Percentiles rank a stretch among this genome's conserved stretches.
These are phyloP conservation scores for Calliopum simillimum DNA, from an alignment of 2,888 invertebrate genomes.

Conservation along the genomic window DNA sequence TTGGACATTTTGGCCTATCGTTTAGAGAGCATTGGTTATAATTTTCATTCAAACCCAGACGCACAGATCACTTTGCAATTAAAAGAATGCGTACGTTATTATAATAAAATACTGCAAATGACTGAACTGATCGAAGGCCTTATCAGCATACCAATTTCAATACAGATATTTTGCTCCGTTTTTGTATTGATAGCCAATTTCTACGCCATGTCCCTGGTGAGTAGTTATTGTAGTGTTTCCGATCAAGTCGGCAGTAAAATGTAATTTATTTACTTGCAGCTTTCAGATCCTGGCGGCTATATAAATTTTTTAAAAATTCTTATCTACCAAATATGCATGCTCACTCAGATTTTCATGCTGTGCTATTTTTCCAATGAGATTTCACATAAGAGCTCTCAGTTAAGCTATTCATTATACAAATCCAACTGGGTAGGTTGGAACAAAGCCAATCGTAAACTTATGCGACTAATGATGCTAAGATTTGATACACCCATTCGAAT, in stretches of 20 bases:
- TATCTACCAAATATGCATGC: slow-evolving; percentile 55
- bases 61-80: slow-evolving; percentile 45
- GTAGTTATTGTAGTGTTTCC: slow-evolving; percentile 14
- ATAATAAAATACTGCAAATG: slow-evolving; percentile 48
- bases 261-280: slow-evolving; percentile 21
- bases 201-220: slow-evolving; percentile 57
- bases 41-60: slow-evolving; percentile 25
- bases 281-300: slow-evolving; percentile 45
- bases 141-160: slow-evolving; percentile 55
- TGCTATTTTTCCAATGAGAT: slow-evolving; percentile 57
- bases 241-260: no score
- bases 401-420: slow-evolving; percentile 42
- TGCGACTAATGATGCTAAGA: slow-evolving; percentile 49
- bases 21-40: slow-evolving; percentile 48
- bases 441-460: slow-evolving; percentile 47
- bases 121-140: slow-evolving; percentile 49
- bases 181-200: slow-evolving; percentile 59
- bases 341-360: slow-evolving; percentile 56
- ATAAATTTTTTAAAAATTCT: slow-evolving; percentile 47
- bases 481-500: slow-evolving; percentile 50
- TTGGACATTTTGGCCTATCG: slow-evolving; percentile 56
- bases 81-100: slow-evolving; percentile 50
- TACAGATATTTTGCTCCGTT: slow-evolving; percentile 58
- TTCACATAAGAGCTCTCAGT: slow-evolving; percentile 42
- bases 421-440: slow-evolving; percentile 52